Evolutionary conservation across 2,113 vertebrate species (phyloP).

Genomic region (Syrmaticus mikado): DNA sequence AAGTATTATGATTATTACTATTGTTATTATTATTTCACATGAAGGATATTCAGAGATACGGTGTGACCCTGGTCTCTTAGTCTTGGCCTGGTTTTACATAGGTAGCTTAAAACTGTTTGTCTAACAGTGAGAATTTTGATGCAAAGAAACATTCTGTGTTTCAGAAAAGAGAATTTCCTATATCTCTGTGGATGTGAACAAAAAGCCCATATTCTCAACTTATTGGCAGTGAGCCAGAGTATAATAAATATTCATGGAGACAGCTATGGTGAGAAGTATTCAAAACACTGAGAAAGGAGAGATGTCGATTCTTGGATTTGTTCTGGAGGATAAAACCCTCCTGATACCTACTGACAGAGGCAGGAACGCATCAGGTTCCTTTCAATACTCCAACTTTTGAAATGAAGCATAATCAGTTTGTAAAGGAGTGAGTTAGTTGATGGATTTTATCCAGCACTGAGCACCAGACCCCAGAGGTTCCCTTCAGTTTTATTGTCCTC

Average conservation of each 20-base stretch:
- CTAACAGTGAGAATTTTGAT: not conserved
- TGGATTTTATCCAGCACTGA: not conserved
- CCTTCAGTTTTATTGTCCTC: not conserved
- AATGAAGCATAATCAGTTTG: not conserved
- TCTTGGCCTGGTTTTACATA: not conserved
- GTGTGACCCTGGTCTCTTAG: not conserved
- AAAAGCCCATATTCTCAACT: not conserved
- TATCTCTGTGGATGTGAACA: not conserved
- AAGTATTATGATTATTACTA: not conserved
- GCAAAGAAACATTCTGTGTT: not conserved
- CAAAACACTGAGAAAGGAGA: not conserved
- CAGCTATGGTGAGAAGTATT: not conserved
- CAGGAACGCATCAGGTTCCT: not conserved
- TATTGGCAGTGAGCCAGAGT: not conserved
- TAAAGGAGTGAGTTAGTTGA: not conserved
- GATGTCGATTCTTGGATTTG: not conserved
- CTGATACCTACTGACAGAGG: not conserved
- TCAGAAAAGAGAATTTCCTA: not conserved
- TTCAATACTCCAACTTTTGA: not conserved
- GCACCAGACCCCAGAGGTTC: not conserved
- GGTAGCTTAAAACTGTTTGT: not conserved
- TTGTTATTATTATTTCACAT: not conserved
- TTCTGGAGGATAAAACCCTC: not conserved
- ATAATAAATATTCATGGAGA: not conserved
- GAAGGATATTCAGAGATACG: not conserved